These are phyloP conservation scores for Muntiacus muntjak DNA, from an alignment of 2,113 vertebrate species.

Conservation along the genomic window DNA sequence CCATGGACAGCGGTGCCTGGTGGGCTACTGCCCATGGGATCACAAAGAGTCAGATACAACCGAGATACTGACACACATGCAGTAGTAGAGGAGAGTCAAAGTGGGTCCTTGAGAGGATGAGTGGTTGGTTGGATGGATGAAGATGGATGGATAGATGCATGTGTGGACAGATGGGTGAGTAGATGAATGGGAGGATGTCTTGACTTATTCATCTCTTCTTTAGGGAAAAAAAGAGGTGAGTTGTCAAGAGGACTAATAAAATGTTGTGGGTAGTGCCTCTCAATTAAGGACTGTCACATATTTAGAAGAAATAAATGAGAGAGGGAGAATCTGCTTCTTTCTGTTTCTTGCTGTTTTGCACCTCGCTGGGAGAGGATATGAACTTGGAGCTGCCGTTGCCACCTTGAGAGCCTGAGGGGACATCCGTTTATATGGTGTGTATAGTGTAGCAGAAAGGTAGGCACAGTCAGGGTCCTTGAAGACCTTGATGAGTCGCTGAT, in stretches of 20 bases:
- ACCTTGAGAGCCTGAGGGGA: not conserved
- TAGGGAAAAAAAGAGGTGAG: not conserved
- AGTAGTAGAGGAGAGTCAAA: not conserved
- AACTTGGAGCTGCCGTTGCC: not conserved
- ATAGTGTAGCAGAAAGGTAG: too few relatives aligned
- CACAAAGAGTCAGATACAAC: not conserved
- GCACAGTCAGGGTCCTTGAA: too few relatives aligned
- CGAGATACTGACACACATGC: too few relatives aligned
- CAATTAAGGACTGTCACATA: not conserved
- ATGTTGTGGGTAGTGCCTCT: not conserved
- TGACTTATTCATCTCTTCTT: not conserved
- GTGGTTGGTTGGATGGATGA: not conserved
- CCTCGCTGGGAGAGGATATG: not conserved
- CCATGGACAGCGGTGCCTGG: not conserved
- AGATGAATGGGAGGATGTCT: not conserved
- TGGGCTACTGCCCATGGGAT: not conserved
- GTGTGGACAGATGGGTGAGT: too few relatives aligned
- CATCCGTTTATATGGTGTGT: accelerated
- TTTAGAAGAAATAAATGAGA: not conserved
- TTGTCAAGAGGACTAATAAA: not conserved
- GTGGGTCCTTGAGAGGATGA: not conserved
- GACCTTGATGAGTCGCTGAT: not conserved
- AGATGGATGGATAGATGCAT: not conserved
- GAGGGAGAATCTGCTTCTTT: not conserved
- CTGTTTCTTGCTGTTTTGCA: not conserved